Evolutionary conservation across 2,888 invertebrate species (phyloP).

Genomic region (Deilephila porcellus): DNA sequence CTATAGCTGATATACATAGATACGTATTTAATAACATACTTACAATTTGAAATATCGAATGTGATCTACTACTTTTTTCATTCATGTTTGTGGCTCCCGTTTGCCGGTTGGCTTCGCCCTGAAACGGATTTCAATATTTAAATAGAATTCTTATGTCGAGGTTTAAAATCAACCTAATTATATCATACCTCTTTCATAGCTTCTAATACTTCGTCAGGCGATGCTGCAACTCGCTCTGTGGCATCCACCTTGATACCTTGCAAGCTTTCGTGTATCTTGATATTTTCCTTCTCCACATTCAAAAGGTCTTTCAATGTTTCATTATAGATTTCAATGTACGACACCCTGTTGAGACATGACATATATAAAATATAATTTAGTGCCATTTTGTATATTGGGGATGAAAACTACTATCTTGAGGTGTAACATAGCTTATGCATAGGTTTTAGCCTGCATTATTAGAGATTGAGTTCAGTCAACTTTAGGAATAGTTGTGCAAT

Average conservation of each 20-base stretch:
- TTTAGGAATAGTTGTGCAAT: too few relatives aligned
- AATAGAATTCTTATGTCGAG: background rate
- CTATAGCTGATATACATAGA: background rate
- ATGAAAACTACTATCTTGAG: too few relatives aligned
- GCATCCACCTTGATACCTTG: constrained; percentile 87
- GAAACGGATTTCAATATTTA: constrained; percentile 28
- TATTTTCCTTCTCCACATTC: constrained; percentile 82
- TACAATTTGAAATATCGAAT: constrained; percentile 94
- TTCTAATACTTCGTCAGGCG: constrained; percentile 85
- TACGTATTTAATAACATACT: constrained; percentile 59
- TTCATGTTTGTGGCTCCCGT: constrained; percentile 95
- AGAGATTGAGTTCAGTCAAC: too few relatives aligned
- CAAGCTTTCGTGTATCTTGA: constrained; percentile 87
- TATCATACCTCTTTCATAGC: constrained; percentile 78
- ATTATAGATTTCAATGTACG: constrained; percentile 95
- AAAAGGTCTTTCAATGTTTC: constrained; percentile 92
- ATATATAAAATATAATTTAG: background rate
- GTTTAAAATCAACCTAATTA: background rate
- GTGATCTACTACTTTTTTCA: constrained; percentile 94
- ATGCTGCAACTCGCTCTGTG: constrained; percentile 86
- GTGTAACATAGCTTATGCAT: too few relatives aligned
- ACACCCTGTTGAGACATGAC: constrained; percentile 84
- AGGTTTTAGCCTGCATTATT: too few relatives aligned
- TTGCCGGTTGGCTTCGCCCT: constrained; percentile 88
- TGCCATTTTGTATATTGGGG: background rate